These are phyloP conservation scores for Mus spicilegus DNA, from an alignment of 2,113 vertebrate species.

Conservation along the genomic window DNA sequence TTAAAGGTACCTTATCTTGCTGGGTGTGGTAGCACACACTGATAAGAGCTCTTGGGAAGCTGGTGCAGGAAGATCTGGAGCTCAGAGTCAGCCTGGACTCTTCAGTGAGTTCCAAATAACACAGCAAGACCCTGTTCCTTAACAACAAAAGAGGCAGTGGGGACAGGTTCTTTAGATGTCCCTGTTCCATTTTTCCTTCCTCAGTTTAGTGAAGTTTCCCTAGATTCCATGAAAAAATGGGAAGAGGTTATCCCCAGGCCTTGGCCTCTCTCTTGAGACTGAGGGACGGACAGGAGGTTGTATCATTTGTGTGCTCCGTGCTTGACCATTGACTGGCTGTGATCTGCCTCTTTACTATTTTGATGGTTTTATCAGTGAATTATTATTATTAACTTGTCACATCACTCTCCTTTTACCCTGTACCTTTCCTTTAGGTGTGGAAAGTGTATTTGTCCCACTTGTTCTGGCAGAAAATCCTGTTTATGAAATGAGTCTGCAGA, in stretches of 20 bases:
- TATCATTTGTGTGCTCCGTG: constrained; percentile 14
- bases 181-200: neutral
- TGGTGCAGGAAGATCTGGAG: neutral
- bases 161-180: neutral
- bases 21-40: neutral
- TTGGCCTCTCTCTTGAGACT: neutral
- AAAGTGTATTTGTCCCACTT: neutral
- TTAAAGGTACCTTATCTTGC: neutral
- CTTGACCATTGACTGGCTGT: neutral
- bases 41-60: neutral
- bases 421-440: constrained; percentile 18
- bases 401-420: constrained; percentile 40
- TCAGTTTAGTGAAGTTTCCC: neutral
- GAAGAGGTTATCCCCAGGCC: neutral
- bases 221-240: constrained; percentile 18
- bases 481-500: constrained; percentile 59
- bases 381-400: constrained; percentile 51
- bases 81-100: neutral
- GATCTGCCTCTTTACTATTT: constrained; percentile 52
- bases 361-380: constrained; percentile 45
- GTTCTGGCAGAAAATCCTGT: constrained; percentile 17
- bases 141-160: neutral
- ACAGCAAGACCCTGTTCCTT: neutral
- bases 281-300: neutral
- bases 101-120: neutral